phyloP scores from a whole-genome alignment of 2,888 invertebrate species.

The Sacculina carcini region DNA sequence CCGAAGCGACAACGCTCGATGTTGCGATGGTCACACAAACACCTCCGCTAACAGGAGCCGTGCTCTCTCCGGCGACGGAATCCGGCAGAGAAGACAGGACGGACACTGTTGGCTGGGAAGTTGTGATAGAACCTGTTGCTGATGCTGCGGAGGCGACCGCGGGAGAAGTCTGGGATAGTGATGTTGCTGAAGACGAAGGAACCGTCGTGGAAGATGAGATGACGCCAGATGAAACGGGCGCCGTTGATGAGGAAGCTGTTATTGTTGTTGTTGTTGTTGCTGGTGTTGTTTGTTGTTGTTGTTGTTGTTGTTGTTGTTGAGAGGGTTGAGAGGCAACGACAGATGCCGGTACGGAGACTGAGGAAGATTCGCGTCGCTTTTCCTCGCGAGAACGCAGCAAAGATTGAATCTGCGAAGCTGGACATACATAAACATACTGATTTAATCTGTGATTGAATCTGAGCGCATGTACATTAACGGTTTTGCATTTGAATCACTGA shows the following conservation, averaged over 20 bases:
- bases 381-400: conserved; percentile 36
- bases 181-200: not conserved
- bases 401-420: conserved; percentile 38
- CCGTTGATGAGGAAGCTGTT: conserved; percentile 4
- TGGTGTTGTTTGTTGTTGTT: conserved; percentile 6
- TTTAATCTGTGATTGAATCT: too few species aligned
- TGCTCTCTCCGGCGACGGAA: too few species aligned
- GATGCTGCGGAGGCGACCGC: conserved; percentile 4
- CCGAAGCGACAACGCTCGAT: too few species aligned
- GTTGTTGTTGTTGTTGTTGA: conserved; percentile 9
- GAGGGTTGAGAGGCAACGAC: conserved; percentile 12
- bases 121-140: conserved; percentile 5
- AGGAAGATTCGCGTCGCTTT: conserved; percentile 21
- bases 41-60: too few species aligned
- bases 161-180: not conserved
- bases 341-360: conserved; percentile 10
- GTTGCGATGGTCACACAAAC: too few species aligned
- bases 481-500: too few species aligned
- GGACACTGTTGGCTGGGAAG: conserved; percentile 18
- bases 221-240: conserved; percentile 7
- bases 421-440: too few species aligned
- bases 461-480: too few species aligned
- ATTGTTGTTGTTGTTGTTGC: conserved; percentile 4
- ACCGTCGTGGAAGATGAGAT: not conserved
- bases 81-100: too few species aligned